Base-by-base conservation (phyloP, 2,888 invertebrate genomes). In the Tetanocera ferruginea region DNA sequence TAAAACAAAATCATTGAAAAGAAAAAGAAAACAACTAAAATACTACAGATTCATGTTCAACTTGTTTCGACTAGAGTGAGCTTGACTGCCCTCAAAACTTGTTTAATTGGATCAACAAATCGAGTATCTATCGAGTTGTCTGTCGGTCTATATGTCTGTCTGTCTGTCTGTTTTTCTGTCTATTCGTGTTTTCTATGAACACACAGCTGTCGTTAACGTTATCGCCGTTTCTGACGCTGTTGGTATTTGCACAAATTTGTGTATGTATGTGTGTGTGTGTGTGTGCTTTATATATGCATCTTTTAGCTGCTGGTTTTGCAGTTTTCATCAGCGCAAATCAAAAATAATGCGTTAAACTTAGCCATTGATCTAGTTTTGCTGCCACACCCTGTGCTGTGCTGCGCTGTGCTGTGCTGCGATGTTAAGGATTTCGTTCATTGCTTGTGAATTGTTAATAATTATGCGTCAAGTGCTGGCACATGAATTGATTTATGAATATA, bases 401-500 rank as follows among this genome's bases (percentile, higher is more conserved):
- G n/a, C n/a, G n/a, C n/a, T n/a, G n/a, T n/a, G n/a, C n/a, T n/a
- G n/a, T n/a, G n/a, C n/a, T n/a, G 43, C 43, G 43, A 2, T 43
- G 43, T 14, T 43, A 43, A 43, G 11, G 14, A 1, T 14, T 43
- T 43, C 1, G 43, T 14, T 43, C 43, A 11, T 43, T 43, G 43
- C 43, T 43, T 57, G 0, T 69, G 25, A 31, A 69, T 51, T 28
- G 25, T 23, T 69, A 51, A 51, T 69, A 69, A 69, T 69, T 69
- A 66, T 69, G 37, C 69, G 69, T 72, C 73, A 73, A 55, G 66
- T 67, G 34, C n/a, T 71, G 34, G 31, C 69, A 69, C 69, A 49
- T 77, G 28, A 71, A 77, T 66, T 71, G 74, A 66, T 49, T 71
- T 75, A 37, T 51, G 60, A 52, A 57, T 76, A 71, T 72, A 67